Percentiles rank a stretch among this genome's conserved stretches.
These are phyloP conservation scores for Spodoptera littoralis DNA, from an alignment of 2,888 invertebrate genomes.

Conservation along the genomic window DNA sequence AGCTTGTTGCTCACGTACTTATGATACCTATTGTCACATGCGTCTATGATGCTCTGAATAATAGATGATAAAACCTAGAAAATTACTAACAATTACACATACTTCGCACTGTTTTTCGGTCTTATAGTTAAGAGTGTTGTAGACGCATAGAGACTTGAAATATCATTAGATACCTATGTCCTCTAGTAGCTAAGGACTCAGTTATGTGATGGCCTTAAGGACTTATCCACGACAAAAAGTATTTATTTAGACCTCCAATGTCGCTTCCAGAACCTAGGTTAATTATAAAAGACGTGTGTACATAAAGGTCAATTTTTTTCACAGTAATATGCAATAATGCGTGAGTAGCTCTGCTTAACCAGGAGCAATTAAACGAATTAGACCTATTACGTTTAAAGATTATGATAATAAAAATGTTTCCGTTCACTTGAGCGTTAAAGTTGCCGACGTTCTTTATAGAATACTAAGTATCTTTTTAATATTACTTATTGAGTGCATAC, in stretches of 20 bases:
- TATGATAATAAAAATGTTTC: constrained; percentile 69
- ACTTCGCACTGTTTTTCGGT: constrained; percentile 41
- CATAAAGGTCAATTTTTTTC: constrained; percentile 78
- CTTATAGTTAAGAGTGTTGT: neutral
- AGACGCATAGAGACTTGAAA: no score
- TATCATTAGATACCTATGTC: no score
- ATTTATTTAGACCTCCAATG: constrained; percentile 52
- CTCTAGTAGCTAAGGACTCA: no score
- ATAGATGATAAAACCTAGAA: constrained; percentile 53
- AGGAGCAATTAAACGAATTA: constrained; percentile 78
- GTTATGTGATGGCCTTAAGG: neutral
- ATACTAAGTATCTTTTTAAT: constrained; percentile 38
- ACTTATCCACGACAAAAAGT: constrained; percentile 28
- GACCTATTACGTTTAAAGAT: constrained; percentile 72
- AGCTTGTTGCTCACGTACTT: constrained; percentile 41
- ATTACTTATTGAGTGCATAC: constrained; percentile 16
- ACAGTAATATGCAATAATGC: constrained; percentile 73
- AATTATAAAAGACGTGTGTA: constrained; percentile 71
- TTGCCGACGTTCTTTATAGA: constrained; percentile 51
- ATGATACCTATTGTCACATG: constrained; percentile 28
- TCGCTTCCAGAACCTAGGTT: constrained; percentile 49
- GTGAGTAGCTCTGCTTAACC: constrained; percentile 66
- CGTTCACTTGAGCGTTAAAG: constrained; percentile 59
- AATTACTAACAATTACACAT: constrained; percentile 54
- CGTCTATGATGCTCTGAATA: constrained; percentile 46